Evolutionary conservation across 2,888 invertebrate species (phyloP), one percentile per base, ranked within the genome.

Genomic region (Epinotia demarniana): DNA sequence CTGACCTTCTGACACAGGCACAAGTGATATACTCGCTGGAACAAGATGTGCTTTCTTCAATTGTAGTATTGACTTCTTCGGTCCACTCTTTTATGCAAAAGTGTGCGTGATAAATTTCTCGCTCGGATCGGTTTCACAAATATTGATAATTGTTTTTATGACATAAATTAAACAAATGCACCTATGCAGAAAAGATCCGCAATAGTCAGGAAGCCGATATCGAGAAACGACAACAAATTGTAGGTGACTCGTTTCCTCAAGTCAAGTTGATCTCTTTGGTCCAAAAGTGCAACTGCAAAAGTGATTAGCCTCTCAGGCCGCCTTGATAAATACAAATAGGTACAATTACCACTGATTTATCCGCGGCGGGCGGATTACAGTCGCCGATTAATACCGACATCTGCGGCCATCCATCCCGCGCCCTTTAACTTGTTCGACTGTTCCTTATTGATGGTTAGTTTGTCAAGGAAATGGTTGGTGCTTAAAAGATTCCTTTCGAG

Each of bases 321-420:
- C 16, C 72, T 66, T 72, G 75, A 75, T 75, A 75, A 75, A 75
- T 72, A 75, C 72, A 75, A 75, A 75, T 75, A 67, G 75, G 75
- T 60, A 72, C 67, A 75, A 75, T 75, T 72, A 75, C 63, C 33
- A 18, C 61, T 72, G 75, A 75, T 67, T 72, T 76, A 76, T 72
- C 63, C 57, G 57, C 89, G 85, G 84, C 86, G 86, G 89, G 84
- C 85, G 90, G 90, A 90, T 90, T 91, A 89, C 90, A 91, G 87
- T 88, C 88, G 82, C 83, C 91, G 90, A 92, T 92, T 92, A 92
- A 91, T 91, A 87, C 86, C 87, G 90, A 90, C 91, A 92, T 91
- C 91, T 91, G 90, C 85, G 87, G 84, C 91, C 86, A 91, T 91
- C 92, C 89, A 91, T 91, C 90, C 85, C 86, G 81, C 86, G 91